These are phyloP conservation scores for Oligia fasciuncula DNA, from an alignment of 2,888 invertebrate genomes.

Conservation along the genomic window DNA sequence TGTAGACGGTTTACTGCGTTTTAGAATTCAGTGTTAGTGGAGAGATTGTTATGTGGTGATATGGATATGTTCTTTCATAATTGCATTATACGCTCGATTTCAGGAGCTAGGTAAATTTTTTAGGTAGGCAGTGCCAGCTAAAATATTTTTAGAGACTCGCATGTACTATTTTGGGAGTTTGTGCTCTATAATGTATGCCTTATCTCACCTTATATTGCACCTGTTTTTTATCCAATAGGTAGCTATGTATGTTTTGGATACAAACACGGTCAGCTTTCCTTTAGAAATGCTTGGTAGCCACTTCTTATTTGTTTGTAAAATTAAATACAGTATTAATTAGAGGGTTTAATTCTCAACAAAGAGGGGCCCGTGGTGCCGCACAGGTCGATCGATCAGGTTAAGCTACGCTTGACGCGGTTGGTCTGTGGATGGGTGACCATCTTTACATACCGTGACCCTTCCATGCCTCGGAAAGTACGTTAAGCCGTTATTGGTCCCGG, in stretches of 20 bases:
- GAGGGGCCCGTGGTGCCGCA: too few species aligned
- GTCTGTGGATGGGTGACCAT: too few species aligned
- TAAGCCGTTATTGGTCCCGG: too few species aligned
- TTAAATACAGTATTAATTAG: neutral
- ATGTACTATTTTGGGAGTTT: neutral
- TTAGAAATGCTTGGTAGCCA: neutral
- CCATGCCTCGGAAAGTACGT: too few species aligned
- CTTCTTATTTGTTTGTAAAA: neutral
- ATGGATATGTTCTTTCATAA: neutral
- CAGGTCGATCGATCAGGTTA: too few species aligned
- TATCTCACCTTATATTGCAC: neutral
- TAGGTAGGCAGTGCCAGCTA: neutral
- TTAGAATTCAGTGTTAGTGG: neutral
- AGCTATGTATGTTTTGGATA: neutral
- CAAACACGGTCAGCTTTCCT: neutral
- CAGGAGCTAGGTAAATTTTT: neutral
- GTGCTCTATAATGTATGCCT: neutral
- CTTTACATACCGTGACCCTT: too few species aligned
- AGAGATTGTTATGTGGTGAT: neutral
- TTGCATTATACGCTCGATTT: neutral
- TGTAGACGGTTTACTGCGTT: neutral
- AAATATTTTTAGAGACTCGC: neutral
- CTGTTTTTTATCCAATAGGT: neutral
- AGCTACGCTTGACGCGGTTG: too few species aligned
- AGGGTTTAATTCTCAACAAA: too few species aligned